Conservation (phyloP, 2,888 invertebrate species). For the Plutella xylostella region DNA sequence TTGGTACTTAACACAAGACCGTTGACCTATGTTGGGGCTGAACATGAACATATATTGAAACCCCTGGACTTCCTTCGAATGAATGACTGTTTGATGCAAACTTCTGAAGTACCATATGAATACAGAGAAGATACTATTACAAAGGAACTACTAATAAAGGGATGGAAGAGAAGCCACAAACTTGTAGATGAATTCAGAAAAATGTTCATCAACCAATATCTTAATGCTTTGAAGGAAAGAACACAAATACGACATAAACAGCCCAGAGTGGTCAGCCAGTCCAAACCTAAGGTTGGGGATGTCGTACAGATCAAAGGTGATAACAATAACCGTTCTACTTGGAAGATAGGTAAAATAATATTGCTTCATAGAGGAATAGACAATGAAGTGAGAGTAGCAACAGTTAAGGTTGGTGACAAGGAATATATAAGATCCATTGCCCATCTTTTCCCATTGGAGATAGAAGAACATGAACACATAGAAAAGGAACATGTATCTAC, state of each 20-base stretch:
- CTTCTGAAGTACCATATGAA: background rate
- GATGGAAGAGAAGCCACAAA: constrained; percentile 12
- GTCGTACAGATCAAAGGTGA: constrained; percentile 12
- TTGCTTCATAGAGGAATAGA: constrained; percentile 7
- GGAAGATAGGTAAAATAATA: constrained; percentile 11
- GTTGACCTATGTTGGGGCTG: constrained; percentile 5
- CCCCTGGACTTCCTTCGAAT: constrained; percentile 7
- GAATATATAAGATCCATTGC: constrained; percentile 5
- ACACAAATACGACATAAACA: constrained; percentile 2
- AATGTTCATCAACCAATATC: constrained; percentile 8
- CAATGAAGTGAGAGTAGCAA: constrained; percentile 7
- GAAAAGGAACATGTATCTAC: too few species aligned
- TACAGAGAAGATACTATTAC: background rate
- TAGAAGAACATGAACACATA: background rate
- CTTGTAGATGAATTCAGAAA: constrained; percentile 10
- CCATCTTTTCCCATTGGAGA: constrained; percentile 9
- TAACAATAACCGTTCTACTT: constrained; percentile 4
- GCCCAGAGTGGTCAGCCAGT: background rate
- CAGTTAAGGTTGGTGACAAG: constrained; percentile 6
- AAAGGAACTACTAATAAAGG: constrained; percentile 10
- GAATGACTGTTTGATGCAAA: background rate
- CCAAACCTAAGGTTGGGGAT: constrained; percentile 4
- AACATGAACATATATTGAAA: constrained; percentile 6
- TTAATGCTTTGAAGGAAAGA: constrained; percentile 8
- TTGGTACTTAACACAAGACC: constrained; percentile 8